Percentiles rank a stretch among this genome's conserved stretches.
Evolutionary conservation across 2,113 vertebrate species (phyloP).

Genomic region (Vidua macroura): DNA sequence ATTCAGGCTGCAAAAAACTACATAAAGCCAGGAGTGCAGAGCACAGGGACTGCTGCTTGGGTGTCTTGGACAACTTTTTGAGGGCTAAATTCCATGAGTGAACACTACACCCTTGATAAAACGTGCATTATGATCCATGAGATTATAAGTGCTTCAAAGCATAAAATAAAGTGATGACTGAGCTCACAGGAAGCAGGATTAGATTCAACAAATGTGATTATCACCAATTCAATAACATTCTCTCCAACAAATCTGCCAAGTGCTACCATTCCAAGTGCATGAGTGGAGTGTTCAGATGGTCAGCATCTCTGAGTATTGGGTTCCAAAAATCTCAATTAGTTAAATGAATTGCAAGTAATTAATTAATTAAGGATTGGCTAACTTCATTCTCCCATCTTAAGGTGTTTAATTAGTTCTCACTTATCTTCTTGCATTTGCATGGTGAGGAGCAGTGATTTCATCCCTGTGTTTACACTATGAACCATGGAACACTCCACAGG

Average conservation of each 20-base stretch:
- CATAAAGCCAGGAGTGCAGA: not conserved
- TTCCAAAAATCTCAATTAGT: not conserved
- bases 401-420: not conserved
- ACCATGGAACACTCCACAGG: not conserved
- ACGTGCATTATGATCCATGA: fast-evolving
- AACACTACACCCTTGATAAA: not conserved
- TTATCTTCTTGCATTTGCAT: not conserved
- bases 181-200: not conserved
- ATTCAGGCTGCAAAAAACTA: not conserved
- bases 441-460: not conserved
- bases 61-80: not conserved
- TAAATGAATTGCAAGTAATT: not conserved
- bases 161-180: not conserved
- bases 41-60: not conserved
- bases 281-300: not conserved
- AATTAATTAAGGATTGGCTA: not conserved
- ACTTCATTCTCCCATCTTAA: not conserved
- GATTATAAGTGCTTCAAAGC: not conserved
- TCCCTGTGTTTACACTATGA: not conserved
- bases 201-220: not conserved
- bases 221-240: not conserved
- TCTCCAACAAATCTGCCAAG: not conserved
- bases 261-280: not conserved
- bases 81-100: not conserved
- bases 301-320: not conserved